Conservation (phyloP, 1,140 invertebrate genomes). For the Ips typographus region DNA sequence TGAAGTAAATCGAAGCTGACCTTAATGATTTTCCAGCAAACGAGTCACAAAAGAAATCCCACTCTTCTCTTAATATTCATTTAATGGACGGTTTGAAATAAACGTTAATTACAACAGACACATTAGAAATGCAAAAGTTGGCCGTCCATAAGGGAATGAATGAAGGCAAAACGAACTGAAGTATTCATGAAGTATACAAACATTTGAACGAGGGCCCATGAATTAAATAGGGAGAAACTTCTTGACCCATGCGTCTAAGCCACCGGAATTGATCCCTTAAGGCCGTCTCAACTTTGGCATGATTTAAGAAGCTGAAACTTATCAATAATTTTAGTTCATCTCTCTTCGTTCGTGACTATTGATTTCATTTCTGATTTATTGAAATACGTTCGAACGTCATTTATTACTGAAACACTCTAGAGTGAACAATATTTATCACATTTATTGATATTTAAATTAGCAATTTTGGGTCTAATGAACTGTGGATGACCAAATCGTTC, state of each 20-base stretch:
- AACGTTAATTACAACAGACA: neutral
- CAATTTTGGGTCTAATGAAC: too few relatives aligned
- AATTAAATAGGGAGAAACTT: constrained; percentile 4
- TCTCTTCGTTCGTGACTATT: neutral
- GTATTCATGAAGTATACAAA: constrained; percentile 4
- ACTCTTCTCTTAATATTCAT: neutral
- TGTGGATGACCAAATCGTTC: too few relatives aligned
- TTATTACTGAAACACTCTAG: too few relatives aligned
- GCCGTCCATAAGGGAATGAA: constrained; percentile 1
- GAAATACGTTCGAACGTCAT: too few relatives aligned
- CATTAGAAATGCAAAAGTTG: constrained; percentile 5
- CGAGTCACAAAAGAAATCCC: neutral
- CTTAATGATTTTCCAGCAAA: neutral
- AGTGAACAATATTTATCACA: too few relatives aligned
- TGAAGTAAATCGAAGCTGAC: too few relatives aligned
- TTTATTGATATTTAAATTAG: too few relatives aligned
- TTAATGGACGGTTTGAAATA: constrained; percentile 1
- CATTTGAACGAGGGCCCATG: constrained; percentile 1
- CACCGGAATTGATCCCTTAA: constrained; percentile 3
- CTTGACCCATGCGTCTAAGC: neutral
- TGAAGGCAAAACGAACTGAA: neutral
- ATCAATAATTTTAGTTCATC: neutral
- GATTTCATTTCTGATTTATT: too few relatives aligned
- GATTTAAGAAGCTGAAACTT: neutral
- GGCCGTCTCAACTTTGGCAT: constrained; percentile 1